phyloP scores from a whole-genome alignment of 2,113 vertebrate genomes.

The Agapornis roseicollis region DNA sequence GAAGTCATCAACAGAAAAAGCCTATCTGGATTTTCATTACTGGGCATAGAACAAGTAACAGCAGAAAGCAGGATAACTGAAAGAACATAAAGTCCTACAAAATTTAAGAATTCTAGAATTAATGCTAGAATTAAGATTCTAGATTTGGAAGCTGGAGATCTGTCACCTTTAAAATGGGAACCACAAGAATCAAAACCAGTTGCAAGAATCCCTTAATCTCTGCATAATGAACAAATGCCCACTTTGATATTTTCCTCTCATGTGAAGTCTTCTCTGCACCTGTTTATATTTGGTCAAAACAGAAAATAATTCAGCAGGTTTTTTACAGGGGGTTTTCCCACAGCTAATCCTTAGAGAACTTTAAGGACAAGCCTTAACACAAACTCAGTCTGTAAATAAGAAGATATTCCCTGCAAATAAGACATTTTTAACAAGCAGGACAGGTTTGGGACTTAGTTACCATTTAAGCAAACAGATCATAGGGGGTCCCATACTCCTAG shows the following conservation, averaged over 20 bases:
- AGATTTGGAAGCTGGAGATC: background rate
- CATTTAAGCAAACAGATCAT: background rate
- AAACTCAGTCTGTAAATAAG: background rate
- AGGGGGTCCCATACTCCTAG: background rate
- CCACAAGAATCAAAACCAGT: background rate
- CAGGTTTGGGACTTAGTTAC: background rate
- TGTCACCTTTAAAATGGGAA: background rate
- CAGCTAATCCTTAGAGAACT: background rate
- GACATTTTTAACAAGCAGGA: background rate
- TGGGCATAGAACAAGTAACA: background rate
- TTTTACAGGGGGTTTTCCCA: background rate
- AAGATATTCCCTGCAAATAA: background rate
- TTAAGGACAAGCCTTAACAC: background rate
- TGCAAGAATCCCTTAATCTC: background rate
- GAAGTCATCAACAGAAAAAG: background rate
- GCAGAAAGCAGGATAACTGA: background rate
- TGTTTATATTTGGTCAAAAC: background rate
- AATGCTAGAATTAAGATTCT: too few species aligned
- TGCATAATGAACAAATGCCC: background rate
- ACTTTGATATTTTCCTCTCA: background rate
- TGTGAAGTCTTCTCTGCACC: background rate
- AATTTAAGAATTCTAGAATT: background rate
- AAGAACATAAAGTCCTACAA: background rate
- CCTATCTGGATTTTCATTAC: background rate
- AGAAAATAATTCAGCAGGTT: background rate